Evolutionary conservation across 2,113 vertebrate genomes (phyloP).

Genomic region (Vidua chalybeata): DNA sequence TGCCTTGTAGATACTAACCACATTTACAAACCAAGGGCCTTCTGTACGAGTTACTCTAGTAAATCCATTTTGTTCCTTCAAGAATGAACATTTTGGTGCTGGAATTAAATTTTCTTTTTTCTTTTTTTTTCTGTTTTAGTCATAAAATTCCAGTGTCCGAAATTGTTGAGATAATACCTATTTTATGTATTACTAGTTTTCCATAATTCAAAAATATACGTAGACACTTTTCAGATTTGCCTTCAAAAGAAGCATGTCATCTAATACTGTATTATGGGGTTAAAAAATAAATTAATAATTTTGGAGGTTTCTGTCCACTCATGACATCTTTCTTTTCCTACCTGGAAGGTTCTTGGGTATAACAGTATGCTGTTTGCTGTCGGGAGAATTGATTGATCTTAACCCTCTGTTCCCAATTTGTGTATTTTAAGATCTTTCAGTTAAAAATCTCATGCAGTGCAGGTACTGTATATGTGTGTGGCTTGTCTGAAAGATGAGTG

Average conservation of each 20-base stretch:
- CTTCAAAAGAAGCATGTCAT: neutral
- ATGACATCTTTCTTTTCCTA: neutral
- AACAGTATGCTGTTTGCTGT: neutral
- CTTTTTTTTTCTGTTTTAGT: neutral
- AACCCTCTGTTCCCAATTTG: neutral
- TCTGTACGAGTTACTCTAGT: neutral
- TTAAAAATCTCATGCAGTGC: neutral
- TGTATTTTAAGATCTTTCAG: neutral
- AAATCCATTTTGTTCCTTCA: neutral
- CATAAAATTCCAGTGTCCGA: neutral
- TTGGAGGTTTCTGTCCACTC: neutral
- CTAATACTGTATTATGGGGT: neutral
- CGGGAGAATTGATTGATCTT: neutral
- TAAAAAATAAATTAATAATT: neutral
- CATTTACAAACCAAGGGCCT: neutral
- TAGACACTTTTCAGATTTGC: neutral
- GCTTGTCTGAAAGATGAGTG: neutral
- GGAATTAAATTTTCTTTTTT: neutral
- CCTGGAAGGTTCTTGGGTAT: neutral
- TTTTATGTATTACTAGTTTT: neutral
- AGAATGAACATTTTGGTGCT: neutral
- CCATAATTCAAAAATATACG: neutral
- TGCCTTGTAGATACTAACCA: neutral
- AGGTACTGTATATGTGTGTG: neutral
- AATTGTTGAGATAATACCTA: neutral